phyloP scores from a whole-genome alignment of 2,113 vertebrate genomes.

The Rhea pennata region DNA sequence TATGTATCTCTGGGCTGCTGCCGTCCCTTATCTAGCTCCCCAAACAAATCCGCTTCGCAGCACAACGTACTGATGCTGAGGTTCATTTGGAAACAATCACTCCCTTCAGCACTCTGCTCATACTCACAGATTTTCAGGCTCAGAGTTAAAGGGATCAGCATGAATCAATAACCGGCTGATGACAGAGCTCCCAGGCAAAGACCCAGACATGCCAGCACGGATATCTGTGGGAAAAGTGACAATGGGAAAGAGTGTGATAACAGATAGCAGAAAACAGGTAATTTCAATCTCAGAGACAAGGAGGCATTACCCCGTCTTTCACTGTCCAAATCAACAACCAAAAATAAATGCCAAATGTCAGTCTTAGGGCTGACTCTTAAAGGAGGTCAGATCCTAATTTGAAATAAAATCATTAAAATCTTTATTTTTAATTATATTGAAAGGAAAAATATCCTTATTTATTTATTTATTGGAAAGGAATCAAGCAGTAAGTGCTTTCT shows the following conservation, averaged over 20 bases:
- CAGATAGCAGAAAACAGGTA: neutral
- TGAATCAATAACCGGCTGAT: slow-evolving; percentile 92
- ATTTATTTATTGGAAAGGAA: neutral
- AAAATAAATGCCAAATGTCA: neutral
- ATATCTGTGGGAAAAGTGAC: slow-evolving; percentile 75
- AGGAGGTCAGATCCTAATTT: neutral
- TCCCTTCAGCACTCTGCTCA: neutral
- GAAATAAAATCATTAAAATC: neutral
- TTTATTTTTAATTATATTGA: too few relatives aligned
- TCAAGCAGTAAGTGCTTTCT: neutral
- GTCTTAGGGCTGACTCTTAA: neutral
- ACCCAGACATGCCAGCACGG: slow-evolving; percentile 86
- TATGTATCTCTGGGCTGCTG: neutral
- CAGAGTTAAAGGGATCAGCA: slow-evolving; percentile 90
- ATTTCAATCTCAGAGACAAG: neutral
- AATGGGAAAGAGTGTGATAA: neutral
- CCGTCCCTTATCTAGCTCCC: neutral
- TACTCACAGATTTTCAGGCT: slow-evolving; percentile 94
- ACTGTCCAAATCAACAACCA: neutral
- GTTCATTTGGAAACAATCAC: fast-evolving
- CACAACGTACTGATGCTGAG: neutral
- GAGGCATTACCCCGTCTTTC: neutral
- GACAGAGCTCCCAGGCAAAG: slow-evolving; percentile 88
- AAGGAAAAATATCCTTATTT: neutral
- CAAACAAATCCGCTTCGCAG: neutral